Percentiles rank a stretch among this genome's conserved stretches.
Conservation (phyloP, 2,113 vertebrate genomes). For the Carlito syrichta region DNA sequence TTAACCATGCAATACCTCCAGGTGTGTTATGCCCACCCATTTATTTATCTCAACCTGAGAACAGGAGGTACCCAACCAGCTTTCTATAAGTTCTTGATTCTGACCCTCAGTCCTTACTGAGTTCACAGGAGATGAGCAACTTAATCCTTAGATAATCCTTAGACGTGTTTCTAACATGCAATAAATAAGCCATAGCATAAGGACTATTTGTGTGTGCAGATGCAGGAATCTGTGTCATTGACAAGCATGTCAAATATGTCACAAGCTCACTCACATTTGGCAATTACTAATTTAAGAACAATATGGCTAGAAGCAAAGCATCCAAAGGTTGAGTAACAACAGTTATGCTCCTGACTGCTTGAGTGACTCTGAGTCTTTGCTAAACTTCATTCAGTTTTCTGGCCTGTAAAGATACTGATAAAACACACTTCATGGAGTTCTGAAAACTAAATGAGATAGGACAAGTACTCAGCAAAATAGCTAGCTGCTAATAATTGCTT, state of each 20-base stretch:
- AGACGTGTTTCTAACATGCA: neutral
- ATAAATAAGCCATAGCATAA: neutral
- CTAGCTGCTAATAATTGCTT: neutral
- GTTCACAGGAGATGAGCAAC: neutral
- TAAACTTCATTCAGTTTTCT: neutral
- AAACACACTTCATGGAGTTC: neutral
- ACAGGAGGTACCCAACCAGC: rapidly evolving
- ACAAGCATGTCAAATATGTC: neutral
- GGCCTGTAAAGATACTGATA: neutral
- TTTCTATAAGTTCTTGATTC: neutral
- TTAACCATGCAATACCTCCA: neutral
- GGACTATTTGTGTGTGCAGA: neutral
- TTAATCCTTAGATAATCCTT: neutral
- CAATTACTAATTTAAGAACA: neutral
- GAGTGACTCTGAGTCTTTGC: neutral
- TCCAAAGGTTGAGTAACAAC: neutral
- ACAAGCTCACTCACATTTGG: neutral
- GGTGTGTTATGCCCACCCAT: neutral
- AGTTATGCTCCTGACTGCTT: neutral
- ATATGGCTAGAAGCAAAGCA: neutral
- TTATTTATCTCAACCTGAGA: neutral
- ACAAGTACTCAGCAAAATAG: neutral
- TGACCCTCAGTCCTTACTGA: neutral
- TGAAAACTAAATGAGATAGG: neutral
- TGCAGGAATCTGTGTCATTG: neutral